Conservation (phyloP, 2,113 vertebrate species). For the Leucoraja erinaceus region DNA sequence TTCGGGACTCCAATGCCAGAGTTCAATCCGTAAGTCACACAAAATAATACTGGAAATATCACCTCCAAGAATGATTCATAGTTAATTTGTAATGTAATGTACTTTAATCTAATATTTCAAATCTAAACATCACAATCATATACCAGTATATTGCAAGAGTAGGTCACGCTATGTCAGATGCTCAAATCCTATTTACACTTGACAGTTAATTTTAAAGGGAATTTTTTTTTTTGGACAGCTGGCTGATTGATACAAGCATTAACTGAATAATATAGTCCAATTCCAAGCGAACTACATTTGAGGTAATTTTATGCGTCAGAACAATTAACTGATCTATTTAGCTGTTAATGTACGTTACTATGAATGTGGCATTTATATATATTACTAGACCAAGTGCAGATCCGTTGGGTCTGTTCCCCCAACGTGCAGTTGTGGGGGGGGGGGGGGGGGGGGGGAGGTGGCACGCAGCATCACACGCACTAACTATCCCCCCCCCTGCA, state of each 20-base stretch:
- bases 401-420: too few species aligned
- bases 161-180: neutral
- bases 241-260: neutral
- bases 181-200: neutral
- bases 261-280: neutral
- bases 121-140: neutral
- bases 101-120: neutral
- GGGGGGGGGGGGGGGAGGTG: too few species aligned
- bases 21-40: too few species aligned
- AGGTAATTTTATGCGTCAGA: neutral
- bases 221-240: neutral
- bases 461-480: too few species aligned
- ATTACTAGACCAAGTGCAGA: too few species aligned
- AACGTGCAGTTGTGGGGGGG: too few species aligned
- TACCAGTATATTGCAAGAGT: neutral
- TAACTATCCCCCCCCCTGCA: too few species aligned
- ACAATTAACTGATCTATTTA: slow-evolving; percentile 2
- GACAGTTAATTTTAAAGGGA: neutral
- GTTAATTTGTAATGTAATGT: too few species aligned
- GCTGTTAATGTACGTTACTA: neutral
- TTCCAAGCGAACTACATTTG: neutral
- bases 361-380: neutral
- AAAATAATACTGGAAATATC: too few species aligned
- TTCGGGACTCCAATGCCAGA: neutral
- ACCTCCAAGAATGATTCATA: too few species aligned